Evolutionary conservation across 2,113 vertebrate genomes (phyloP).

Genomic region (Tympanuchus pallidicinctus): DNA sequence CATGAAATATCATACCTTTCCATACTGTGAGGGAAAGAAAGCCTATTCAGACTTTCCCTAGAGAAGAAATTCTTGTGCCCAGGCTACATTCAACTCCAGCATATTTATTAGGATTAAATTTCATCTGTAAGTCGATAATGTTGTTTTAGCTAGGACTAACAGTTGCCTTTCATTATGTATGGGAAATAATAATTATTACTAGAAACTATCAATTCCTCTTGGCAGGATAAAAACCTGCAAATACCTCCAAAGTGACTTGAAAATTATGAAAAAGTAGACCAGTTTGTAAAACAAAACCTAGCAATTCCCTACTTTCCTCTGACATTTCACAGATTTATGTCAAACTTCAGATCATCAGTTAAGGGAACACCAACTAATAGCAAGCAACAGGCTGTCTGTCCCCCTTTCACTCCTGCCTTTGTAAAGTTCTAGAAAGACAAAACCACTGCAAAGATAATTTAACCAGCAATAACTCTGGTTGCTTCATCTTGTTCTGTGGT

Average conservation of each 20-base stretch:
- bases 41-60: not conserved
- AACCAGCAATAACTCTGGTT: not conserved
- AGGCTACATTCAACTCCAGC: not conserved
- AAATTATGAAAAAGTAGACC: not conserved
- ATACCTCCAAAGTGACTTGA: not conserved
- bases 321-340: not conserved
- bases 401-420: not conserved
- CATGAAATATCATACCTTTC: not conserved
- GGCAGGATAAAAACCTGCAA: not conserved
- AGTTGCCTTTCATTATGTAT: not conserved
- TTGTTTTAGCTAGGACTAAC: not conserved
- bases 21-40: not conserved
- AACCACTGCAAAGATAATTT: not conserved
- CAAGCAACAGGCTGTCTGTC: not conserved
- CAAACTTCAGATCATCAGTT: not conserved
- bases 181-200: not conserved
- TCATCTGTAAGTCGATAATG: not conserved
- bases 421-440: not conserved
- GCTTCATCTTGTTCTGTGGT: not conserved
- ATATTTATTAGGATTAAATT: not conserved
- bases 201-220: not conserved
- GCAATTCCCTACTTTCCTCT: not conserved
- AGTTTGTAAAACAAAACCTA: not conserved
- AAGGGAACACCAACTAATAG: not conserved
- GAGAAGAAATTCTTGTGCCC: not conserved